These are phyloP conservation scores for Chaetorhynchus papuensis DNA, from an alignment of 2,113 vertebrate species.

Conservation along the genomic window DNA sequence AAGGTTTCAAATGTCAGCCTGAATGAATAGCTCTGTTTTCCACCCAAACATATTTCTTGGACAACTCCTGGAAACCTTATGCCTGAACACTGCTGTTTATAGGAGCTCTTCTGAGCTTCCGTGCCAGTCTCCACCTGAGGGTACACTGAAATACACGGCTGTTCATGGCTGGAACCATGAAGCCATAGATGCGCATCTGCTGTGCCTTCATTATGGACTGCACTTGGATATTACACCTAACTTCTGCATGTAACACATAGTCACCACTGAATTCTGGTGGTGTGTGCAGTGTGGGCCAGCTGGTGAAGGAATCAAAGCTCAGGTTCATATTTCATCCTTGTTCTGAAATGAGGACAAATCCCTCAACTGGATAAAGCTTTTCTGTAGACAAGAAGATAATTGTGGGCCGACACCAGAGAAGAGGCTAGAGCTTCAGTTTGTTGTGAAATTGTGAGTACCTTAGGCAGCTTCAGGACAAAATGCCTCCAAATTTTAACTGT, in stretches of 20 bases:
- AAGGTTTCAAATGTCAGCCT: slow-evolving; percentile 17
- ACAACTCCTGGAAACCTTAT: slow-evolving; percentile 12
- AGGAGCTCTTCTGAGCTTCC: neutral
- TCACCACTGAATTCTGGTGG: neutral
- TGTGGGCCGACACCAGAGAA: neutral
- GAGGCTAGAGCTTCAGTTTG: neutral
- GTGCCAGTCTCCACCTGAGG: neutral
- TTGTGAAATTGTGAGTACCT: neutral
- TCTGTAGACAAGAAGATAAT: neutral
- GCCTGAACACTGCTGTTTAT: neutral
- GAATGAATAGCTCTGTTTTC: slow-evolving; percentile 24
- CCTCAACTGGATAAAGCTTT: neutral
- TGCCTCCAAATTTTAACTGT: neutral
- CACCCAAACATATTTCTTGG: slow-evolving; percentile 14
- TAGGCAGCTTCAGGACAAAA: neutral
- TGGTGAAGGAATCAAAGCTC: neutral
- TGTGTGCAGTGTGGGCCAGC: neutral
- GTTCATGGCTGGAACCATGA: neutral
- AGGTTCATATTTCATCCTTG: neutral
- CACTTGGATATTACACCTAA: neutral
- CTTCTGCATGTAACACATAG: neutral
- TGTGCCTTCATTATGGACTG: neutral
- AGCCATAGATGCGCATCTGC: neutral
- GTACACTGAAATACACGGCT: neutral
- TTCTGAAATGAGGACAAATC: neutral